Base-by-base conservation (phyloP, 2,797 vertebrate species). In the Ctenopoma multispine region DNA sequence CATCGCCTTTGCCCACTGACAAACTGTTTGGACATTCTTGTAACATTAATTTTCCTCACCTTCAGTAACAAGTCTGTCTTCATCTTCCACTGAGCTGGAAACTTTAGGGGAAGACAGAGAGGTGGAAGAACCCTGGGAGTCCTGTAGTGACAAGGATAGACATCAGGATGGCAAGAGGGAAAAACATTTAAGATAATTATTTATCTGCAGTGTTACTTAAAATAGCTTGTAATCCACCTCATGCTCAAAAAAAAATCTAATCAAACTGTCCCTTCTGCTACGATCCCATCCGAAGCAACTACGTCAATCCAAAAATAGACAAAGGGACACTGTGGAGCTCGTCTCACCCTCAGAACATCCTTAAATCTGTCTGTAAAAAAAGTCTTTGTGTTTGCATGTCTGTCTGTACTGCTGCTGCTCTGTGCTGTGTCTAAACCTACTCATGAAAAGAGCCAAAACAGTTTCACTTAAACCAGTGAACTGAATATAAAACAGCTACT, bases 101-200 rank as follows among this genome's bases (percentile, higher is more conserved):
- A 96, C 96, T 93, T 97, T 96, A 89, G 95, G 93, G 84, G 96
- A 97, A 63, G 97, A 96, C 84, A 96, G 90, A 80, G 96, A 97
- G 83, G 92, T 93, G 80, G 97, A 97, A 75, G 97, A 98, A 68
- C 95, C 95, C 66, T 96, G 95, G 79, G 96, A 96, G 68, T 93
- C 95, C 97, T 98, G 92, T 21, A 89, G 41, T 62, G 46, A 65
- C 41, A 90, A 21, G 13, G 27, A 20, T 4, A n/a, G 56, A 66
- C 38, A 55, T 24, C 23, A 63, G 44, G 55, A 34, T 4, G 2
- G 20, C 1, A 41, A 23, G 50, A 54, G 50, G n/a, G n/a, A 55
- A 29, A 46, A 54, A 60, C 29, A 7, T 11, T 10, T 3, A 3
- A 53, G 24, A 24, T n/a, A 20, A 48, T 57, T 23, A 55, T 64